These are phyloP conservation scores for Macropus fuliginosus DNA, from an alignment of 2,797 vertebrate genomes.

Conservation along the genomic window DNA sequence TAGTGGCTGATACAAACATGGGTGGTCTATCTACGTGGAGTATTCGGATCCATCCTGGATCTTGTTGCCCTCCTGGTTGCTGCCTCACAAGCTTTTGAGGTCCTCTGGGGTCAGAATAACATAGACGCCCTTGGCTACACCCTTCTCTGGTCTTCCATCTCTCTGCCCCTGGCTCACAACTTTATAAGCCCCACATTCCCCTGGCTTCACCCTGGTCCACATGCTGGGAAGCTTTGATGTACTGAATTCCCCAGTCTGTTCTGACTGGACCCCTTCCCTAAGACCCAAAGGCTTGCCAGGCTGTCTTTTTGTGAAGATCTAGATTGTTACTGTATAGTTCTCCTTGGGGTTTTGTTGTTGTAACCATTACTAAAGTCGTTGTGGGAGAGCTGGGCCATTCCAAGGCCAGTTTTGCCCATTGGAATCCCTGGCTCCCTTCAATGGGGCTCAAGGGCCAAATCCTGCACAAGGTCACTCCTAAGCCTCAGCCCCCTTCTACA, in stretches of 20 bases:
- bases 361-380: background rate
- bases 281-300: background rate
- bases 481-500: no score
- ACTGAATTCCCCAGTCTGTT: background rate
- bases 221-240: background rate
- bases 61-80: background rate
- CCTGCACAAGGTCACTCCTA: no score
- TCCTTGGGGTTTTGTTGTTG: background rate
- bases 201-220: background rate
- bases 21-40: background rate
- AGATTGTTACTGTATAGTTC: no score
- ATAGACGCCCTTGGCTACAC: background rate
- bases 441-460: no score
- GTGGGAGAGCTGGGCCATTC: background rate
- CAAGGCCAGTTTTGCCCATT: no score
- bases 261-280: background rate
- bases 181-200: background rate
- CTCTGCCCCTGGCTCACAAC: background rate
- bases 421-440: no score
- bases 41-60: background rate
- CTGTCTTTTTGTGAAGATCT: background rate
- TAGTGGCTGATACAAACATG: background rate
- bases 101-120: background rate
- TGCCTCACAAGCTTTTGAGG: background rate
- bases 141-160: background rate